Base-by-base conservation (phyloP, 2,888 invertebrate genomes). In the Stenichneumon culpator region DNA sequence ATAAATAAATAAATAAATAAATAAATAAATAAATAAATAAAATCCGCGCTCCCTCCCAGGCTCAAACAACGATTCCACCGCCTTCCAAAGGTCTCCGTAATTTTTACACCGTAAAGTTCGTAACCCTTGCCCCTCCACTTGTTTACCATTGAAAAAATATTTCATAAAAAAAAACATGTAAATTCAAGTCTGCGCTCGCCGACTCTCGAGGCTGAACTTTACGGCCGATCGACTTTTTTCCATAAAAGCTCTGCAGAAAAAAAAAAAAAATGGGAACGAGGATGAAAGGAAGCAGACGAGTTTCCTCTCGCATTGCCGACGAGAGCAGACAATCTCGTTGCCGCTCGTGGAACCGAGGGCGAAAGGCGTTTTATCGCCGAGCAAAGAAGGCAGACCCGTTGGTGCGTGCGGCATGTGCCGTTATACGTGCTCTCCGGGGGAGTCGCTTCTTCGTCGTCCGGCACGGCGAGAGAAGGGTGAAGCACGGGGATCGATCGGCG, bases 401-500 rank as follows among this genome's bases (percentile, higher is more conserved):
- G 60, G 16, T 60, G 60, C 60, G 60, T 60, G 60, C 22, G 14
- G 60, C 60, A 60, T 60, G 60, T 28, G 60, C 60, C 60, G 28
- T 28, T 57, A 28, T 28, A 60, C 28, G 57, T 14, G 28, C 57
- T 25, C 57, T 28, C 57, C 14, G 22, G 25, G 4, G 9, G 60
- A 60, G 60, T 16, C 16, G 25, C 60, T 60, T 60, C 60, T 25
- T 60, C 60, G 60, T 60, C 25, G 60, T 14, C 25, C 25, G 28
- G 25, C 22, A 25, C 14, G 6, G 60, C 3, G 28, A 16, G 14
- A 9, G 54, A 19, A 19, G 9, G 22, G 54, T 19, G 54, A 54
- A 54, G 19, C 54, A 28, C 22, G 39, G 28, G 28, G 90, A 93
- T 93, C 93, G 92, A 93, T 93, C 88, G 92, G 89, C 93, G 93